Conservation (phyloP, 2,797 vertebrate genomes). For the Phataginus tetradactyla region DNA sequence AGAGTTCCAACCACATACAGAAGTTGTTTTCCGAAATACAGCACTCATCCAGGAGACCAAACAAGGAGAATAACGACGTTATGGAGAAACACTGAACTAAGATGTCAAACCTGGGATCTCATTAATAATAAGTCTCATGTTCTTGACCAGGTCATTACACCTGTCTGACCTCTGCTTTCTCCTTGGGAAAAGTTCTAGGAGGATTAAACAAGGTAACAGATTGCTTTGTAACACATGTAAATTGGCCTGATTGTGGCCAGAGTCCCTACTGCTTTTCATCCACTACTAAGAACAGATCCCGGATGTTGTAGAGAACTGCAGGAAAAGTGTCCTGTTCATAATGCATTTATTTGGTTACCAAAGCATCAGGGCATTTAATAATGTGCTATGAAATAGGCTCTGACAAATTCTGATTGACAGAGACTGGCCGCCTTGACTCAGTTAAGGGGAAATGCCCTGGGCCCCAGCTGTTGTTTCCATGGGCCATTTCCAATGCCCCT, state of each 20-base stretch:
- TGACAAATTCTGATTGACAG: conserved; percentile 59
- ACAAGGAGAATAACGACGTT: neutral
- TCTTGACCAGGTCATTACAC: neutral
- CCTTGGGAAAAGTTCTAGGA: neutral
- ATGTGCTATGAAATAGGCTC: conserved; percentile 43
- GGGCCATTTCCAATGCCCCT: neutral
- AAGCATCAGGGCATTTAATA: conserved; percentile 69
- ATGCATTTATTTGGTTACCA: conserved; percentile 74
- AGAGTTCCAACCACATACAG: neutral
- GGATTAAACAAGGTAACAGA: neutral
- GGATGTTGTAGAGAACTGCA: conserved; percentile 63
- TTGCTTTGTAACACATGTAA: neutral
- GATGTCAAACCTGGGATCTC: neutral
- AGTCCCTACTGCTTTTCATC: conserved; percentile 48
- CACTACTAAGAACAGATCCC: conserved; percentile 66
- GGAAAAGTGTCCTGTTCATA: conserved; percentile 63
- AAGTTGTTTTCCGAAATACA: neutral
- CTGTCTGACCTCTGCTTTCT: neutral
- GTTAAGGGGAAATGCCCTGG: conserved; percentile 48
- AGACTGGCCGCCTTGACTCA: conserved; percentile 29
- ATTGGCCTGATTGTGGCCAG: conserved; percentile 21
- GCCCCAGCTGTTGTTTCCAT: neutral
- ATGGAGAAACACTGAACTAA: neutral
- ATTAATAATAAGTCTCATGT: neutral
- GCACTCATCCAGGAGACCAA: neutral